Percentiles rank a stretch among this genome's conserved stretches.
Evolutionary conservation across 53 echinoderm and acorn worm genomes (phyloP).

Genomic region (Luidia sarsii): DNA sequence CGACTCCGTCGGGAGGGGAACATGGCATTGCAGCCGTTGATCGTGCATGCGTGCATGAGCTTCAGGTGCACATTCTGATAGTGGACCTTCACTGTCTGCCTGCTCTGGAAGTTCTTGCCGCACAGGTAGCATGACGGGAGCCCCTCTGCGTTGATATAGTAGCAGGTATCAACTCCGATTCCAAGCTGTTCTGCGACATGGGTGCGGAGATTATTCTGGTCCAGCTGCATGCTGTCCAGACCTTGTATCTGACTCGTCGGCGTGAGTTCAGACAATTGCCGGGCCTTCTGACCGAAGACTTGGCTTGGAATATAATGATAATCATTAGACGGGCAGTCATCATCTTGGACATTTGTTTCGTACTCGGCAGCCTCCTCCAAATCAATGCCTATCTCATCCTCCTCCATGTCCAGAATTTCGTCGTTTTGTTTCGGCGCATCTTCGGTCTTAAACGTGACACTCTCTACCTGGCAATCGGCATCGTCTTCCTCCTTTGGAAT

Average conservation of each 20-base stretch:
- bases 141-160: slow-evolving; percentile 40
- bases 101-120: slow-evolving; percentile 59
- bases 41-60: slow-evolving; percentile 61
- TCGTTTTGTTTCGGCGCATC: slow-evolving; percentile 1
- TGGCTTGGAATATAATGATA: slow-evolving; percentile 8
- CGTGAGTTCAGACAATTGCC: background rate
- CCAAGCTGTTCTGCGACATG: slow-evolving; percentile 50
- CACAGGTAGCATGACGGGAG: slow-evolving; percentile 57
- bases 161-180: slow-evolving; percentile 46
- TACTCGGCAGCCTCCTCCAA: slow-evolving; percentile 33
- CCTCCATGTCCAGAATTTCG: slow-evolving; percentile 28
- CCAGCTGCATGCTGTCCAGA: slow-evolving; percentile 10
- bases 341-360: slow-evolving; percentile 8
- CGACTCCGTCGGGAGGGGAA: slow-evolving; percentile 60
- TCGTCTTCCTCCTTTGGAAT: slow-evolving; percentile 40
- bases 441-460: slow-evolving; percentile 14
- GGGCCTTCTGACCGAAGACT: slow-evolving; percentile 1
- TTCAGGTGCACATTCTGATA: slow-evolving; percentile 66
- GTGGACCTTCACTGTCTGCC: slow-evolving; percentile 57
- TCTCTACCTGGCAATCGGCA: slow-evolving; percentile 35
- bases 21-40: slow-evolving; percentile 58
- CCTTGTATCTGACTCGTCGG: slow-evolving; percentile 2
- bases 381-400: slow-evolving; percentile 39
- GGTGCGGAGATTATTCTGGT: slow-evolving; percentile 26
- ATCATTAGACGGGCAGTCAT: background rate